Evolutionary conservation across 2,888 invertebrate species (phyloP), one percentile per base, ranked within the genome.

Genomic region (Pherbina coryleti): DNA sequence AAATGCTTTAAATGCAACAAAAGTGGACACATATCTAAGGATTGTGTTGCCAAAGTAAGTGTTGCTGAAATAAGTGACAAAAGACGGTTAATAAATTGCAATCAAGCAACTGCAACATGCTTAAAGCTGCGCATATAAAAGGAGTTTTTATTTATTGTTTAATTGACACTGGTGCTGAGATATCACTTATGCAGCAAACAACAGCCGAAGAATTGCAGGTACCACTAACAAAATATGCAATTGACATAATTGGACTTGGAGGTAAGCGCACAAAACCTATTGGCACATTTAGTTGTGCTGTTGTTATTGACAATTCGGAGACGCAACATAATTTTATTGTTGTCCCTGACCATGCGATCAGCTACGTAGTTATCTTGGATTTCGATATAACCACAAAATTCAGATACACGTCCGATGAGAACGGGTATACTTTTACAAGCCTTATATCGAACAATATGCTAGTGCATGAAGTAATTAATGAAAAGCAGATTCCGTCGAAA

Each of bases 1-100:
- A 82, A 80, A 69, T 80, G 79, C 80, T 81, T 81, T 55, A 55
- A 66, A 17, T 80, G 80, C 19, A 79, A 81, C 55, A 60, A 75
- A 49, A 74, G 19, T 11, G 79, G 80, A 3, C 80, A 80, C 14
- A 80, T 80, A 14, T 62, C 79, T n/a, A 66, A 49, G 64, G 44
- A 55, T 11, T 81, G 81, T 31, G 31, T 31, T 31, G 31, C 31
- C 5, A 31, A 31, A 5, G 31, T 5, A 31, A 31, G 31, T 31
- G 31, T 4, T 31, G 5, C 3, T 31, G 5, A 31, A 31, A 31
- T 31, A 31, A 31, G 31, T 31, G 31, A 4, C 31, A 31, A 31
- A 31, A 31, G 31, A 31, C 34, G 72, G 4, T 31, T 62, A 72
- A 62, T 8, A 51, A 5, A n/a, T 72, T 7, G 53, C 44, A 11